Percentiles rank a stretch among this genome's conserved stretches.
Conservation (phyloP, 1,140 invertebrate species). For the Papilio glaucus region DNA sequence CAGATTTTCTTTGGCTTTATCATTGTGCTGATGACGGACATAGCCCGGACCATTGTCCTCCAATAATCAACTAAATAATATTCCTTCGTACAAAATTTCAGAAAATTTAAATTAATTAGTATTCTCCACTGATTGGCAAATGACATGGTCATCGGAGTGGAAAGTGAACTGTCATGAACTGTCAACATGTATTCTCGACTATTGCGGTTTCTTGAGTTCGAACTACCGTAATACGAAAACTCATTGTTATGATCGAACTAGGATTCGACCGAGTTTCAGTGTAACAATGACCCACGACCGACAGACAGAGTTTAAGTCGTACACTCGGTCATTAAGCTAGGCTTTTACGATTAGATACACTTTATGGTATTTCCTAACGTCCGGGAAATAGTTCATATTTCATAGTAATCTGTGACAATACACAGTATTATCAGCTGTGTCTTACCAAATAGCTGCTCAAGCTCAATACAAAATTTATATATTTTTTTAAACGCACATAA, state of each 20-base stretch:
- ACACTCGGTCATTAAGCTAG: constrained; percentile 18
- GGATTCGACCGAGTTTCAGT: constrained; percentile 18
- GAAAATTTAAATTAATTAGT: no score
- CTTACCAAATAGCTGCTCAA: not conserved
- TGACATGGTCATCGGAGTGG: no score
- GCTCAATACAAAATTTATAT: no score
- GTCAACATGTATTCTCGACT: no score
- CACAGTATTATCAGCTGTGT: not conserved
- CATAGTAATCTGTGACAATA: not conserved
- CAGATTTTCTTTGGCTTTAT: no score
- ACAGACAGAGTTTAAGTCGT: constrained; percentile 16
- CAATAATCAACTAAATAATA: no score
- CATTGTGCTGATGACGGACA: no score
- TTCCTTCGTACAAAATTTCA: no score
- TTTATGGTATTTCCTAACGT: not conserved
- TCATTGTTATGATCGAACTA: constrained; percentile 19
- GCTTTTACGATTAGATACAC: constrained; percentile 15
- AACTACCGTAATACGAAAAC: constrained; percentile 3
- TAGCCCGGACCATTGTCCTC: no score
- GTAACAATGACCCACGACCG: constrained; percentile 22
- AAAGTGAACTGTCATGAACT: no score
- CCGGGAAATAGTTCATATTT: constrained; percentile 1
- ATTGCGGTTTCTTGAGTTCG: not conserved
- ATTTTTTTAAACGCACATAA: no score
- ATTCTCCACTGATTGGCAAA: no score